Evolutionary conservation across 2,888 invertebrate genomes (phyloP), one percentile per base, ranked within the genome.

Genomic region (Corbicula japonica): DNA sequence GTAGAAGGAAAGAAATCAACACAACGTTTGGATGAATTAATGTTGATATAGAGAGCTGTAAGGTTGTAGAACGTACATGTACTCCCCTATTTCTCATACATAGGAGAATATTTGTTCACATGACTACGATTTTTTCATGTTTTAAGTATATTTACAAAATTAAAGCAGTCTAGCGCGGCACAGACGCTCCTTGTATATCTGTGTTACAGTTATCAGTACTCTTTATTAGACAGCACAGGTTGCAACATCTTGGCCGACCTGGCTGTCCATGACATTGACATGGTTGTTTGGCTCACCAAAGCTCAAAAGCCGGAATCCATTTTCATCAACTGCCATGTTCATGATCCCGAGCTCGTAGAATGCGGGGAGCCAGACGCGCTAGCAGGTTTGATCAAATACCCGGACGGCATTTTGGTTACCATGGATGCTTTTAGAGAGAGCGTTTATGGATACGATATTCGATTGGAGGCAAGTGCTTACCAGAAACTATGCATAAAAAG

Each of bases 221-320:
- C 8, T 1, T 26, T 70, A 71, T 12, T 79, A 92, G 96, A 96
- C 84, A 80, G 80, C 18, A 76, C 83, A 12, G 89, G 89, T 12
- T 89, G 89, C 52, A 96, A 96, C 18, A 95, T 96, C 41, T 96
- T 96, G 91, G 95, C 96, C 76, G 96, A 96, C 90, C 95, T 96
- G 85, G 94, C 95, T 70, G 95, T 96, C 1, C 96, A 96, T 86
- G 96, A 96, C 90, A 94, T 96, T 73, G 96, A 96, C 87, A 94
- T 95, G 92, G 91, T 95, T 8, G 95, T 95, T 75, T 96, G 95
- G 95, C 91, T 96, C 38, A 91, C 96, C 32, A 73, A 80, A 30
- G 95, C 95, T 0, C 95, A 96, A 89, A 94, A 94, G 76, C 96
- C 96, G 0, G 93, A 89, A 26, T 95, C 94, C 78, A 95, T 96